Evolutionary conservation across 2,113 vertebrate genomes (phyloP).

Genomic region (Balaeniceps rex): DNA sequence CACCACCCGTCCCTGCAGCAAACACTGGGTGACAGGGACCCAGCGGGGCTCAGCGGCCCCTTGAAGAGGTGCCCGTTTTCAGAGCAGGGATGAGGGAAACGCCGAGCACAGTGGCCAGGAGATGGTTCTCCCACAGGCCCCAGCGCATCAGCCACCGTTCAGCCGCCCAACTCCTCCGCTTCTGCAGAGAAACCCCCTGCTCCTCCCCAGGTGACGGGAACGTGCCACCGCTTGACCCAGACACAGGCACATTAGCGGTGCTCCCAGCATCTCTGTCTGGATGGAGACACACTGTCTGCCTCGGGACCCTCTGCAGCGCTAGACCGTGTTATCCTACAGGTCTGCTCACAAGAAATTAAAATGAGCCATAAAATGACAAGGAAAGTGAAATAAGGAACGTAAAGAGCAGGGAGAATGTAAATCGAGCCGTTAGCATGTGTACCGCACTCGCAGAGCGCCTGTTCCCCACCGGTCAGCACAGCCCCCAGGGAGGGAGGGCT

Average conservation of each 20-base stretch:
- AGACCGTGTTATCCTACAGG: not conserved
- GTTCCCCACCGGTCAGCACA: not conserved
- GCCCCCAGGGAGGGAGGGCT: not conserved
- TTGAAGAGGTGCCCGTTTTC: not conserved
- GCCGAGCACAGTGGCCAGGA: accelerated
- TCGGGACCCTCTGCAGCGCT: not conserved
- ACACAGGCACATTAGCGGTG: not conserved
- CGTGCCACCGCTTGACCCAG: not conserved
- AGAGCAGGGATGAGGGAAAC: too few species aligned
- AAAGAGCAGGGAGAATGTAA: not conserved
- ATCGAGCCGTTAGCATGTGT: not conserved
- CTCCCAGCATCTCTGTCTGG: not conserved
- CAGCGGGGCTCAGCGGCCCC: not conserved
- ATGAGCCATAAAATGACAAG: not conserved
- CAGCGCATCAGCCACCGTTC: not conserved
- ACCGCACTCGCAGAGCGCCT: accelerated
- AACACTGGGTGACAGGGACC: not conserved
- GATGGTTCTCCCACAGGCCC: not conserved
- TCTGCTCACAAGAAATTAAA: not conserved
- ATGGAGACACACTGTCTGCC: not conserved
- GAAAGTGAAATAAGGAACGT: not conserved
- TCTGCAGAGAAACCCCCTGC: not conserved
- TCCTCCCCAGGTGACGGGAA: not conserved
- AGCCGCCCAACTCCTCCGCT: not conserved
- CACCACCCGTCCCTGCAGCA: not conserved